Base-by-base conservation (phyloP, 2,113 vertebrate species). In the Amia ocellicauda region DNA sequence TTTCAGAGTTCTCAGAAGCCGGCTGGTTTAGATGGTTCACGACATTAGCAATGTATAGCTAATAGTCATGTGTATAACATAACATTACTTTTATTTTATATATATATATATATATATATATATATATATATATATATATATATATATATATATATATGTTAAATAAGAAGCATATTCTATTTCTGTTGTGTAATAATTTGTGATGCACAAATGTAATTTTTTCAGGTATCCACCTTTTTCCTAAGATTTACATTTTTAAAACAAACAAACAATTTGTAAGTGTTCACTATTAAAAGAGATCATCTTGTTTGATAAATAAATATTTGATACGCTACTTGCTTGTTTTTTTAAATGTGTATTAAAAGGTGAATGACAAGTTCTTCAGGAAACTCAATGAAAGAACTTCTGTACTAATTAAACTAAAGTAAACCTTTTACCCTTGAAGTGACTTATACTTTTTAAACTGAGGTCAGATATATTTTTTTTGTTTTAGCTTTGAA, bases 231-330 rank as follows among this genome's bases (percentile, higher is more conserved):
- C 68, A 59, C 78, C 63, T 78, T 28, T 36, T 45, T 78, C 66
- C 82, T 72, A 71, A 47, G 69, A 84, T 70, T 71, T 79, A 74
- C 67, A 72, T 80, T 85, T 79, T 74, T 57, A 75, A 76, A 55
- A 17, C 23, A 58, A 64, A 9, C 63, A 70, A 72, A 71, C 43
- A 49, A 65, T 71, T 69, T 77, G 68, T 78, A 76, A 78, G 58
- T 64, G 58, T 56, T 68, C 62, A 62, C 27, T 42, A n/a, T 61
- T 68, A 43, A 69, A 51, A 66, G 41, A 56, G 58, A 75, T 79
- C 69, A 70, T 78, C 75, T 63, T 74, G 65, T 81, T 83, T 75
- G 63, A 77, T 77, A 79, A 87, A 84, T 80, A 83, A 86, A 84
- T 71, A 53, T 67, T 67, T 79, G 78, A 52, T 85, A 82, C 63